Base-by-base conservation (phyloP, 2,888 invertebrate species). In the Stegana nigrithorax region DNA sequence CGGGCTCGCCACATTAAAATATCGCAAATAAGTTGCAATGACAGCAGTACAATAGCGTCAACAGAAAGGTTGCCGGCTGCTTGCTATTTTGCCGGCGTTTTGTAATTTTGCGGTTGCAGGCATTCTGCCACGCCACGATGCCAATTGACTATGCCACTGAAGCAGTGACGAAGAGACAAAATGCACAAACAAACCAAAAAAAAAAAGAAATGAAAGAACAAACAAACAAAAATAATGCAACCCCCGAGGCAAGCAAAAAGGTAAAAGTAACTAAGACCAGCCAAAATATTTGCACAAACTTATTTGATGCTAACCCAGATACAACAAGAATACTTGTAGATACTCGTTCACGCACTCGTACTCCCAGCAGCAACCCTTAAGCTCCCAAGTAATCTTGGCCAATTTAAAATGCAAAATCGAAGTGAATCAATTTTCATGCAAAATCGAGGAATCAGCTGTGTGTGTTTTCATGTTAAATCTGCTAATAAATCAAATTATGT, bases 341-440 rank as follows among this genome's bases (percentile, higher is more conserved):
- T n/a, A 32, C 32, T 12, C 32, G 32, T 32, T 32, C 32, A 36
- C n/a, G 36, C 10, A 36, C 36, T n/a, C 36, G n/a, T 36, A 3
- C 25, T n/a, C n/a, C 10, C 50, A 57, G 17, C 60, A 64, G 62
- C 78, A 67, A 70, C 75, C 78, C 74, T 67, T 70, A 64, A 10
- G 2, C 2, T n/a, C 5, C 25, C 32, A 14, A 27, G 19, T 51
- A 60, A 50, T 21, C 50, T 19, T 32, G n/a, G 25, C 12, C 25
- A 51, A 66, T 76, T 76, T 76, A 80, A 73, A 73, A 71, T 82
- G 76, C 73, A 80, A 82, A 82, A 81, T 82, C 81, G 75, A 81
- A 81, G 78, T 78, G 77, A 82, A 82, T 82, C 81, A 82, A 82
- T 82, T 82, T 55, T 81, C 72, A 65, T 45, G 12, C 21, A n/a